A percentile compares a stretch with the other conserved stretches of the same genome.
Conservation (phyloP, 2,797 vertebrate genomes). For the Sebastes iracundus region DNA sequence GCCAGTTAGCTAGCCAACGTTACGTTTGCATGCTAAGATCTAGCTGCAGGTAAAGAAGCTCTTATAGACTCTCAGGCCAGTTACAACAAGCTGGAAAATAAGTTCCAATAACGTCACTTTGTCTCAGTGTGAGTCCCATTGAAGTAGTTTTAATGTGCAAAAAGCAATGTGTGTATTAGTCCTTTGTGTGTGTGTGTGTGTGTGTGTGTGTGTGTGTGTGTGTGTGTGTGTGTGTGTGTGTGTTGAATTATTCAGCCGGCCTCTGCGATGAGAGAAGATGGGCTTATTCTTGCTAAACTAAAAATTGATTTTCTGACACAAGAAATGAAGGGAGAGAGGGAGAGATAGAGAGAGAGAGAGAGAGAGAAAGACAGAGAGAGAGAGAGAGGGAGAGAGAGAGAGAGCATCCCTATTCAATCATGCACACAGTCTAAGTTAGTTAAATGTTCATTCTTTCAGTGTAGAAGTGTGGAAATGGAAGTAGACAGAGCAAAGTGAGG, state of each 20-base stretch:
- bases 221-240: constrained; percentile 28
- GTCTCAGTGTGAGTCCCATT: not conserved
- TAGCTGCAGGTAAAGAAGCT: too few relatives aligned
- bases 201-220: constrained; percentile 13
- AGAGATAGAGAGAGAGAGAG: not conserved
- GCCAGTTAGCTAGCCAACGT: too few relatives aligned
- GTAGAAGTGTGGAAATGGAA: constrained; percentile 31
- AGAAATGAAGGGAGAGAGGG: constrained; percentile 71
- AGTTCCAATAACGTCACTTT: not conserved
- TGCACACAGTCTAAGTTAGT: constrained; percentile 58
- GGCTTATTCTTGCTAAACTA: constrained; percentile 80
- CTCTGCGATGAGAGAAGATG: constrained; percentile 54
- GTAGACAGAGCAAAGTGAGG: constrained; percentile 38
- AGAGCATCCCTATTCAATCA: constrained; percentile 42
- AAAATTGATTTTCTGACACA: constrained; percentile 95
- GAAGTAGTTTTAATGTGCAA: not conserved
- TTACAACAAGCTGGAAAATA: too few relatives aligned
- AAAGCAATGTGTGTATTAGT: not conserved
- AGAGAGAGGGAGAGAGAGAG: not conserved
- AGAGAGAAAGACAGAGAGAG: not conserved
- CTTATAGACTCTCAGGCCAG: too few relatives aligned
- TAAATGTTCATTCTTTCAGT: constrained; percentile 52
- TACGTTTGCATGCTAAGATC: too few relatives aligned
- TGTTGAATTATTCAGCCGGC: constrained; percentile 77
- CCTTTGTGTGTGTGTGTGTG: not conserved